These are phyloP conservation scores for Leptinotarsa texana DNA, from an alignment of 1,140 invertebrate species.

Conservation along the genomic window DNA sequence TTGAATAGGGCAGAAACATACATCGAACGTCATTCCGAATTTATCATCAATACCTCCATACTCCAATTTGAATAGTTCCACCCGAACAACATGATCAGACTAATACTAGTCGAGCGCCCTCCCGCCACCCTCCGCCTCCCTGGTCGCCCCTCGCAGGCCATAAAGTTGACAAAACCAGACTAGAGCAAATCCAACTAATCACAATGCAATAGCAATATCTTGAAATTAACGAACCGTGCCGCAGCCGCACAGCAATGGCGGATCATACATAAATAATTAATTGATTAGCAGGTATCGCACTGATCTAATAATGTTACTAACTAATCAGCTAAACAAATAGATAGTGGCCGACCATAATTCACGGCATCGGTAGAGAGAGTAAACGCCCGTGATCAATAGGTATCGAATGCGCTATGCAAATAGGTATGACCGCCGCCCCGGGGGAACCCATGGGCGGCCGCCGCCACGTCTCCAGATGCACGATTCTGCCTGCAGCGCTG, in stretches of 20 bases:
- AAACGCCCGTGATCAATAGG: slow-evolving; percentile 53
- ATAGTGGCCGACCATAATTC: slow-evolving; percentile 56
- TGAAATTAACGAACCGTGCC: slow-evolving; percentile 45
- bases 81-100: slow-evolving; percentile 1
- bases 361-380: slow-evolving; percentile 52
- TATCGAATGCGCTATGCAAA: slow-evolving; percentile 54
- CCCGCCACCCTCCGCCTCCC: background rate
- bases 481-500: slow-evolving; percentile 35
- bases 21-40: background rate
- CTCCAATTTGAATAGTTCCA: slow-evolving; percentile 14
- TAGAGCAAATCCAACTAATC: slow-evolving; percentile 30
- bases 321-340: slow-evolving; percentile 58
- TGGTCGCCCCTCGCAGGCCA: slow-evolving; percentile 6
- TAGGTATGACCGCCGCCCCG: slow-evolving; percentile 41
- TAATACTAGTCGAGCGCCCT: background rate
- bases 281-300: slow-evolving; percentile 56
- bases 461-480: slow-evolving; percentile 33
- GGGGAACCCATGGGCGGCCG: slow-evolving; percentile 32
- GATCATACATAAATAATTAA: slow-evolving; percentile 56
- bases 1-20: background rate
- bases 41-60: slow-evolving; percentile 5
- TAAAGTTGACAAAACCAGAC: slow-evolving; percentile 33
- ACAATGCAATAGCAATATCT: slow-evolving; percentile 42
- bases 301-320: slow-evolving; percentile 57
- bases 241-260: slow-evolving; percentile 36